Evolutionary conservation across 2,797 vertebrate species (phyloP).

Genomic region (Enteromius unitaeniatus): DNA sequence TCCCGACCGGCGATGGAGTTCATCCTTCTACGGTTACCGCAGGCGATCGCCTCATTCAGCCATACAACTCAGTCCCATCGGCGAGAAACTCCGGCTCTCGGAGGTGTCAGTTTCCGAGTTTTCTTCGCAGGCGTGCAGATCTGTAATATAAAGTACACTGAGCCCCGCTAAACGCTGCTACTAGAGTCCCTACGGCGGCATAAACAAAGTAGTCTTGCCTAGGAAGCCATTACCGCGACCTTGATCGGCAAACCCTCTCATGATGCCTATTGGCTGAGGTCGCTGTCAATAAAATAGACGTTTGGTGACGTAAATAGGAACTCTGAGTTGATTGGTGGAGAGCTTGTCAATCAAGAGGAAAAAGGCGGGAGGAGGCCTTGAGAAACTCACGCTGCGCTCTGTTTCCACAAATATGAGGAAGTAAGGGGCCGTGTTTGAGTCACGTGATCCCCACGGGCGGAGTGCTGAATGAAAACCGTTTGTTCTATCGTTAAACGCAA

Average conservation of each 20-base stretch:
- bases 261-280: conserved; percentile 66
- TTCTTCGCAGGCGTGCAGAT: conserved; percentile 24
- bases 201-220: conserved; percentile 81
- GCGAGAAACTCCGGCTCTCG: not conserved
- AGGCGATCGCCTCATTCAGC: conserved; percentile 74
- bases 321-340: conserved; percentile 62
- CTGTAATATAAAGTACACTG: conserved; percentile 2
- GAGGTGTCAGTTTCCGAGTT: conserved; percentile 31
- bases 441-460: conserved; percentile 66
- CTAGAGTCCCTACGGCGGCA: conserved; percentile 65
- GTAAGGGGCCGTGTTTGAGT: conserved; percentile 58
- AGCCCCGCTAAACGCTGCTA: conserved; percentile 13
- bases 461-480: not conserved
- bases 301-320: rapidly evolving
- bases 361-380: conserved; percentile 49
- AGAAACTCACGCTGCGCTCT: conserved; percentile 51
- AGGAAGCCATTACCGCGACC: conserved; percentile 76
- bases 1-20: conserved; percentile 81
- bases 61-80: conserved; percentile 66
- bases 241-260: conserved; percentile 49
- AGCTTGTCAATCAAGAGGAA: conserved; percentile 53
- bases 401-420: conserved; percentile 76
- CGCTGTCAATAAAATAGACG: conserved; percentile 51
- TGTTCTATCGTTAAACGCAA: not conserved
- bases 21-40: conserved; percentile 80